Conservation (phyloP, 2,113 vertebrate genomes). For the Silurus meridionalis region DNA sequence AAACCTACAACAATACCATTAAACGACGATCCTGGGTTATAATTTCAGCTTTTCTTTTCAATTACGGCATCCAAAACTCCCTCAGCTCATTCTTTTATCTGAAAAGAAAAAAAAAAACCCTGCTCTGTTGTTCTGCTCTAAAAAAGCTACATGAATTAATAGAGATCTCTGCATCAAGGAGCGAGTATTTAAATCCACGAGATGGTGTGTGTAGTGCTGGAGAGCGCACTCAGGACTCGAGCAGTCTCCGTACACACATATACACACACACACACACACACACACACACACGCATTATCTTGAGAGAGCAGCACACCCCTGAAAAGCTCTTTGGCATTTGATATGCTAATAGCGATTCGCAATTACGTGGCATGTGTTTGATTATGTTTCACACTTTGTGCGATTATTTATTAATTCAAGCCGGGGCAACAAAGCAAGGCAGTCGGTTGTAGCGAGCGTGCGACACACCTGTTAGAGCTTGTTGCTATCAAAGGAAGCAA, state of each 20-base stretch:
- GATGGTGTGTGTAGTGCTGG: slow-evolving; percentile 15
- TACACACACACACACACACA: slow-evolving; percentile 27
- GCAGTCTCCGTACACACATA: background rate
- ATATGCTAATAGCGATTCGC: slow-evolving; percentile 63
- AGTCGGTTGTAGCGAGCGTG: slow-evolving; percentile 45
- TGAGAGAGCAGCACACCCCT: slow-evolving; percentile 43
- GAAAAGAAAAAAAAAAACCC: slow-evolving; percentile 42
- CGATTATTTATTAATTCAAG: slow-evolving; percentile 57
- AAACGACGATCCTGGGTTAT: background rate
- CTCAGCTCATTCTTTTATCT: slow-evolving; percentile 18
- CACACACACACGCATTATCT: slow-evolving; percentile 45
- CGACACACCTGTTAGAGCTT: slow-evolving; percentile 54
- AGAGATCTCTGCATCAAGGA: slow-evolving; percentile 37
- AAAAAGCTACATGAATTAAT: slow-evolving; percentile 37
- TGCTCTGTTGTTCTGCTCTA: slow-evolving; percentile 45
- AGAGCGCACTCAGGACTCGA: slow-evolving; percentile 34
- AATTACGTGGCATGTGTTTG: slow-evolving; percentile 61
- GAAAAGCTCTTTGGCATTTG: slow-evolving; percentile 61
- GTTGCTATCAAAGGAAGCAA: slow-evolving; percentile 55
- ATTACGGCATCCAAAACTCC: slow-evolving; percentile 10
- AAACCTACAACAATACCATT: background rate
- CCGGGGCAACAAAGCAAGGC: slow-evolving; percentile 43
- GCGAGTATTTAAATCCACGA: slow-evolving; percentile 37
- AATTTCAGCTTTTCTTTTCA: slow-evolving; percentile 27
- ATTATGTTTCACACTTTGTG: slow-evolving; percentile 55